phyloP scores from a whole-genome alignment of 2,797 vertebrate species.

The Crax fasciolata region DNA sequence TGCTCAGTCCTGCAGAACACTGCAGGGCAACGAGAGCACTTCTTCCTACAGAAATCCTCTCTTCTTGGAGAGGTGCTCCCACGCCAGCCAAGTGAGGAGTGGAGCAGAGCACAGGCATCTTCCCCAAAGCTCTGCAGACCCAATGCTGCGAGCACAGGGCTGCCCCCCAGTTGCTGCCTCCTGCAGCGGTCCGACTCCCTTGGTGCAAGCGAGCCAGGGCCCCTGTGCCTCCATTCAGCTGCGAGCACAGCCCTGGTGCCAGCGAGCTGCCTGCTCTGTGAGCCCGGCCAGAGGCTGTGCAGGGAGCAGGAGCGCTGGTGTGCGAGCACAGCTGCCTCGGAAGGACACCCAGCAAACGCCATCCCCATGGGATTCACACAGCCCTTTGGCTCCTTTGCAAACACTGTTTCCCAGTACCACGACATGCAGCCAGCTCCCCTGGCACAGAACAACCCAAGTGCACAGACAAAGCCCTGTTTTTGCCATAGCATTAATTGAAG shows the following conservation, averaged over 20 bases:
- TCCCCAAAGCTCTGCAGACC: neutral
- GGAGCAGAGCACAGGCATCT: too few relatives aligned
- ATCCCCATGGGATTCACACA: neutral
- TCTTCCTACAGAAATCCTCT: neutral
- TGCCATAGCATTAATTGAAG: neutral
- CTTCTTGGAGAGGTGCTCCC: neutral
- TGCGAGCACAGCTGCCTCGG: neutral
- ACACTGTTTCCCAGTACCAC: neutral
- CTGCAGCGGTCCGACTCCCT: neutral
- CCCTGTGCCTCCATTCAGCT: fast-evolving
- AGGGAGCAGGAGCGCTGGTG: neutral
- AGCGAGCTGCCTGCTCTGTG: neutral
- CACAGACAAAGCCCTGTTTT: neutral
- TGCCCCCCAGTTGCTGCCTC: neutral
- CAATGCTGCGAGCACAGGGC: fast-evolving
- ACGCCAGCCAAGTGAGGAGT: fast-evolving
- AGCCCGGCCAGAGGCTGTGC: neutral
- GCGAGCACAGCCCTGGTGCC: neutral
- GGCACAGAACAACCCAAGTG: neutral
- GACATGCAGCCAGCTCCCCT: neutral
- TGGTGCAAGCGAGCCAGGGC: fast-evolving
- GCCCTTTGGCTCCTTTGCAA: neutral
- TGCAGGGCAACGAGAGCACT: neutral
- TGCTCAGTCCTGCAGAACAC: neutral
- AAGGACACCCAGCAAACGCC: too few relatives aligned